Percentiles rank a stretch among this genome's conserved stretches.
These are phyloP conservation scores for Athene noctua DNA, from an alignment of 2,113 vertebrate species.

Conservation along the genomic window DNA sequence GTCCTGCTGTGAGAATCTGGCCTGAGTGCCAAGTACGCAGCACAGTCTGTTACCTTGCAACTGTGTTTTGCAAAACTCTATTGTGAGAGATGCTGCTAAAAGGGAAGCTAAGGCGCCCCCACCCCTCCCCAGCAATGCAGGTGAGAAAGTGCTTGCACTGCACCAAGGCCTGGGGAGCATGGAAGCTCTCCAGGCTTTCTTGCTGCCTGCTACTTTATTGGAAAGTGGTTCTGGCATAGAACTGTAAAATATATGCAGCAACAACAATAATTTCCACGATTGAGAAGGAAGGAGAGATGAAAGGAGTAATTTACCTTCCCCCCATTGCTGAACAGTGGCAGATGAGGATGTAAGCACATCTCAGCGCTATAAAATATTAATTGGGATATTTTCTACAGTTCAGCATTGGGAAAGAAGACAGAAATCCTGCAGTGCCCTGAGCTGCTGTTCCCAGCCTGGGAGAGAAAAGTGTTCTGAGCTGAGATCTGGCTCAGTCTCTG, in stretches of 20 bases:
- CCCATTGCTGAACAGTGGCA: background rate
- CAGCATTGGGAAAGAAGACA: background rate
- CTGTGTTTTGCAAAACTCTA: background rate
- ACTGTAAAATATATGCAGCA: slow-evolving; percentile 10
- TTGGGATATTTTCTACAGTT: slow-evolving; percentile 24
- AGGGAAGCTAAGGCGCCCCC: background rate
- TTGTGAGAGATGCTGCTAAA: background rate
- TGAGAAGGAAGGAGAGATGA: slow-evolving; percentile 32
- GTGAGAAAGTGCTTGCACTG: slow-evolving; percentile 10
- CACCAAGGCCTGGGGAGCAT: background rate
- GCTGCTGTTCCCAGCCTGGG: background rate
- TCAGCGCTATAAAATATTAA: slow-evolving; percentile 46
- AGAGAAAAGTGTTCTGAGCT: background rate
- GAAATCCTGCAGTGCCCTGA: background rate
- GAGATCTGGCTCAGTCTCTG: background rate
- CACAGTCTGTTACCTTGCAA: background rate
- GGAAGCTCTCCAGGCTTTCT: slow-evolving; percentile 36
- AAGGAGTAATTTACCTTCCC: slow-evolving; percentile 39
- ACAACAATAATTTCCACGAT: slow-evolving; percentile 29
- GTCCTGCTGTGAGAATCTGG: background rate
- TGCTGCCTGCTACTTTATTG: slow-evolving; percentile 12
- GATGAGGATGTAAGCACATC: slow-evolving; percentile 42
- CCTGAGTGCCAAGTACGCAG: background rate
- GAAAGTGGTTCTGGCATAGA: slow-evolving; percentile 19
- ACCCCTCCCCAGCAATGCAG: background rate